phyloP scores from a whole-genome alignment of 2,888 invertebrate genomes.

The Bombylius discolor region DNA sequence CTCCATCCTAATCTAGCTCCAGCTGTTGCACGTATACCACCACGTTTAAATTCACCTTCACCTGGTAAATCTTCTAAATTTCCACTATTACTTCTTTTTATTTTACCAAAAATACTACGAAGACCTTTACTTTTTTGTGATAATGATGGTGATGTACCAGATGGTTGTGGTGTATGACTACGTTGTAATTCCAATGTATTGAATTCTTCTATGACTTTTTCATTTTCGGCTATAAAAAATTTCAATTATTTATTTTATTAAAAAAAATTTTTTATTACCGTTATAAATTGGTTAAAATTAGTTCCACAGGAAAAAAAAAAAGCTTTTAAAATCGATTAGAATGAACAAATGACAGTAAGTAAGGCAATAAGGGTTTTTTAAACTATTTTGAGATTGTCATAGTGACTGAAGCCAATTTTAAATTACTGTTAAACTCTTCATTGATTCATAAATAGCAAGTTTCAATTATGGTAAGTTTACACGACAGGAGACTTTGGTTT shows the following conservation, averaged over 20 bases:
- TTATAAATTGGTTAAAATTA: too few species aligned
- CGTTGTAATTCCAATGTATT: slow-evolving; percentile 25
- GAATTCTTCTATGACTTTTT: slow-evolving; percentile 39
- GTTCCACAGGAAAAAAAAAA: too few species aligned
- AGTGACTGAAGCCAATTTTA: too few species aligned
- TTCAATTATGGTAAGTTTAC: too few species aligned
- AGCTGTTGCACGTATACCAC: slow-evolving; percentile 61
- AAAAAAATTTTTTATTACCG: not conserved
- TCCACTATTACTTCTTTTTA: slow-evolving; percentile 56
- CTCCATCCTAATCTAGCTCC: slow-evolving; percentile 55
- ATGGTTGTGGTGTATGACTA: slow-evolving; percentile 34
- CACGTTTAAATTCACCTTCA: slow-evolving; percentile 51
- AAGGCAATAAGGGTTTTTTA: too few species aligned
- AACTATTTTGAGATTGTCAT: too few species aligned
- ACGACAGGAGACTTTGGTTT: too few species aligned
- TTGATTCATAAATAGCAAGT: too few species aligned
- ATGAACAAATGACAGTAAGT: too few species aligned
- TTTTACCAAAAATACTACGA: slow-evolving; percentile 52
- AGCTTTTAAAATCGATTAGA: too few species aligned
- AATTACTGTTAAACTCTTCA: too few species aligned
- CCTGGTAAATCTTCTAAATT: slow-evolving; percentile 50
- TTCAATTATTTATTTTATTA: not conserved
- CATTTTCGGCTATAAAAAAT: slow-evolving; percentile 45
- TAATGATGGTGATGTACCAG: slow-evolving; percentile 37
- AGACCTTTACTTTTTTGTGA: slow-evolving; percentile 45